Percentiles rank a stretch among this genome's conserved stretches.
Conservation (phyloP, 2,888 invertebrate genomes). For the Morpho achilles region DNA sequence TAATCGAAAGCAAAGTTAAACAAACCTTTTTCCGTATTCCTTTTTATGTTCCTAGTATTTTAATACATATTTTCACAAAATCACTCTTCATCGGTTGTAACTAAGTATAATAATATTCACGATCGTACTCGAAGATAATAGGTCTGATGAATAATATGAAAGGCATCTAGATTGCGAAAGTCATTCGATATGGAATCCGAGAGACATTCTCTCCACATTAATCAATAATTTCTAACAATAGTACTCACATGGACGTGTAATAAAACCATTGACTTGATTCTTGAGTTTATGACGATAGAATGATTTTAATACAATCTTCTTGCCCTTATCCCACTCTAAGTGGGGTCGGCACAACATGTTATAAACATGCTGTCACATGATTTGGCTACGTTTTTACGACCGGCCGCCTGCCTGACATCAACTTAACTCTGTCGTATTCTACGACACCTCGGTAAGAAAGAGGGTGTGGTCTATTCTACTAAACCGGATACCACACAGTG, state of each 20-base stretch:
- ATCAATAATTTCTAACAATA: slow-evolving; percentile 15
- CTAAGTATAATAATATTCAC: slow-evolving; percentile 13
- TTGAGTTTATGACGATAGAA: background rate
- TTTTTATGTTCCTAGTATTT: background rate
- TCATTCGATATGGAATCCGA: slow-evolving; percentile 14
- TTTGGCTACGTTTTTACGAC: too few species aligned
- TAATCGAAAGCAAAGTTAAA: too few species aligned
- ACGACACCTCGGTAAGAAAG: too few species aligned
- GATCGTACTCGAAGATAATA: slow-evolving; percentile 14
- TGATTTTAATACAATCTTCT: background rate
- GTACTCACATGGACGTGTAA: slow-evolving; percentile 10
- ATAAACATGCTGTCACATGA: too few species aligned
- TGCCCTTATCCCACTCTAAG: too few species aligned
- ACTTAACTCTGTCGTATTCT: too few species aligned
- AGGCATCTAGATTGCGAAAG: slow-evolving; percentile 13
- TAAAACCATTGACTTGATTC: slow-evolving; percentile 8
- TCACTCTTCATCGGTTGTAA: slow-evolving; percentile 5
- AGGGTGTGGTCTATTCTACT: too few species aligned
- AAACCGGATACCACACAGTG: too few species aligned
- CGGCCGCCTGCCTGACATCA: too few species aligned
- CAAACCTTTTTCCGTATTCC: too few species aligned
- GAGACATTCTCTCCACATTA: slow-evolving; percentile 12
- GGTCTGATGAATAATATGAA: slow-evolving; percentile 14
- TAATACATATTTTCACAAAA: slow-evolving; percentile 1
- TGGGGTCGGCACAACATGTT: too few species aligned